Base-by-base conservation (phyloP, 2,888 invertebrate species). In the Habroteleia sp. region DNA sequence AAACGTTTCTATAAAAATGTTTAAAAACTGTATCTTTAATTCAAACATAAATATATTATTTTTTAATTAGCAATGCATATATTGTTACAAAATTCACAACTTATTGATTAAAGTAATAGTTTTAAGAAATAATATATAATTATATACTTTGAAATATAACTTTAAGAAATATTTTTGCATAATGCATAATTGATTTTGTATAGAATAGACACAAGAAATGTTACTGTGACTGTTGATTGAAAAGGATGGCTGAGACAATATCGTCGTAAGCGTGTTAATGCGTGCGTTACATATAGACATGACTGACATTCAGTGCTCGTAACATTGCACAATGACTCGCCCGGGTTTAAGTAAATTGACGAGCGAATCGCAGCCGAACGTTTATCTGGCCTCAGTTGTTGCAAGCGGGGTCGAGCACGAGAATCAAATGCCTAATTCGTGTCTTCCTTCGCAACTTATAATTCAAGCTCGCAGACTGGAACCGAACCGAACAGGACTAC, bases 381-480 rank as follows among this genome's bases (percentile, higher is more conserved):
- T 65, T 76, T 69, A 65, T 76, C 69, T 44, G 58, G 60, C 41
- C 68, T 56, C 62, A 60, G 63, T 60, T 71, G 69, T 71, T 60
- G 66, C 60, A 29, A 42, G 62, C 62, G 27, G 56, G 58, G 48
- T 56, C 31, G 68, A 66, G 66, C 62, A 63, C 56, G 74, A 69
- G 68, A 77, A 72, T 74, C 73, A 77, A 78, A 78, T 80, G 85
- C 83, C 85, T 87, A 87, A 87, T 87, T 87, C 85, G 85, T 85
- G 84, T 85, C 87, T 87, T 87, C 86, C 86, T 87, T 85, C 79
- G 85, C 84, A 87, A 88, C 86, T 87, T 88, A 87, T 88, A 88
- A 88, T 88, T 88, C 88, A 88, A 87, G 84, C 86, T 81, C 86
- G 87, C 83, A 85, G 87, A 88, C 87, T 88, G 88, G 88, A 88